Conservation (phyloP, 2,888 invertebrate genomes). For the Eudasyphora cyanicolor region DNA sequence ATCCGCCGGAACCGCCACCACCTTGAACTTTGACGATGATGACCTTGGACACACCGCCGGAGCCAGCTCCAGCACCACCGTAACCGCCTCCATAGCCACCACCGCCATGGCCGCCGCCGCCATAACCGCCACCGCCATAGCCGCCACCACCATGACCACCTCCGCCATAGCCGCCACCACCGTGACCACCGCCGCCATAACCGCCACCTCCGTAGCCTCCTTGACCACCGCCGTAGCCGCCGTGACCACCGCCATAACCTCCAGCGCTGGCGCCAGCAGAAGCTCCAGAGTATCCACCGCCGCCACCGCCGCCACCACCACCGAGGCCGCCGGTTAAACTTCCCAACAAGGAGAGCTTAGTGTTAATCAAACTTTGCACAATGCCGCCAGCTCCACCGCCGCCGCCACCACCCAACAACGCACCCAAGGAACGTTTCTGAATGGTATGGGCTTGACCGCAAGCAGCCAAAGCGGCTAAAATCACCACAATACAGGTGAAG, state of each 20-base stretch:
- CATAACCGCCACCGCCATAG: slow-evolving; percentile 16
- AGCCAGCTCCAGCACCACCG: not conserved
- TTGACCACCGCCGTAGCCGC: not conserved
- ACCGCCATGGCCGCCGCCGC: slow-evolving; percentile 12
- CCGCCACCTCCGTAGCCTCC: not conserved
- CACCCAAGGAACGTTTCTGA: slow-evolving; percentile 69
- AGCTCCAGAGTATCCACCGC: not conserved
- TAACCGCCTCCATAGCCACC: not conserved
- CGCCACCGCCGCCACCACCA: slow-evolving; percentile 16
- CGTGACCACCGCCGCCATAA: not conserved
- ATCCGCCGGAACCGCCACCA: slow-evolving; percentile 7
- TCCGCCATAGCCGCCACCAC: not conserved
- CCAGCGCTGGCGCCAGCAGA: slow-evolving; percentile 14
- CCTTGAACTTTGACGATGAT: not conserved
- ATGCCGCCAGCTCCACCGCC: slow-evolving; percentile 54
- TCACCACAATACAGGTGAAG: slow-evolving; percentile 71
- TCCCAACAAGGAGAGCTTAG: not conserved
- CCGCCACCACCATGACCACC: not conserved
- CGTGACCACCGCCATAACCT: slow-evolving; percentile 35
- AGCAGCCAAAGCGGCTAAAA: slow-evolving; percentile 71
- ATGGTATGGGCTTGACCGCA: slow-evolving; percentile 68
- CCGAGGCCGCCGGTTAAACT: not conserved
- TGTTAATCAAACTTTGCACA: not conserved
- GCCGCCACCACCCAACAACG: slow-evolving; percentile 67
- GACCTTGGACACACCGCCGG: no score